phyloP scores from a whole-genome alignment of 2,888 invertebrate species.

The Gibbula magus region DNA sequence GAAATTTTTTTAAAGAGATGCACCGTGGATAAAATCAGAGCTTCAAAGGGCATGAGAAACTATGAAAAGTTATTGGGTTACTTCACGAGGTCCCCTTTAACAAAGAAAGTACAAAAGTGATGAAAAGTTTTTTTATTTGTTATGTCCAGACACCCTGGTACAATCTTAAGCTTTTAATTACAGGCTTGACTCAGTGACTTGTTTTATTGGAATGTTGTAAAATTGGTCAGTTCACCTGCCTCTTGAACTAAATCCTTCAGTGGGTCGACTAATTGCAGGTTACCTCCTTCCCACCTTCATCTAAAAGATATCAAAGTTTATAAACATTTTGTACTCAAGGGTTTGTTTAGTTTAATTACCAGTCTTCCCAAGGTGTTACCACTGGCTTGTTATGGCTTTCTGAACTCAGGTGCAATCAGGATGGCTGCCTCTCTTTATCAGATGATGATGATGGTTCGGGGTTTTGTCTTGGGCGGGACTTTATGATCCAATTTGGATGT shows the following conservation, averaged over 20 bases:
- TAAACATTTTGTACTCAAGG: background rate
- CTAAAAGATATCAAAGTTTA: background rate
- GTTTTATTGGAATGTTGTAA: background rate
- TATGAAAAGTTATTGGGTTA: slow-evolving; percentile 1
- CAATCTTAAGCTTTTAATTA: slow-evolving; percentile 17
- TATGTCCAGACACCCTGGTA: background rate
- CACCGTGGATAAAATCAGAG: background rate
- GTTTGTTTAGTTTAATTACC: background rate
- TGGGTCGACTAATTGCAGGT: background rate
- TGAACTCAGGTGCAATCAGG: background rate
- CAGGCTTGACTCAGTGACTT: background rate
- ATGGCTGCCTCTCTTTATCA: background rate
- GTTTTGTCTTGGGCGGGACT: background rate
- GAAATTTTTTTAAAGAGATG: slow-evolving; percentile 13
- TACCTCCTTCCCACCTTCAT: background rate
- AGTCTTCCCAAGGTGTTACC: background rate
- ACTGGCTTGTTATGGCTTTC: background rate
- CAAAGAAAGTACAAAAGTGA: background rate
- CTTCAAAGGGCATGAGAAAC: background rate
- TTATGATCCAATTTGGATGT: slow-evolving; percentile 1
- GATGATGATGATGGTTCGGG: background rate
- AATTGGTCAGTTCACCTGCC: background rate
- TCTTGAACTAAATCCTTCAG: background rate
- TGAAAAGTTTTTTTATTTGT: background rate
- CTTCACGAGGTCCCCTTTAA: background rate